phyloP scores from a whole-genome alignment of 2,113 vertebrate genomes.

The Cyanoderma ruficeps region DNA sequence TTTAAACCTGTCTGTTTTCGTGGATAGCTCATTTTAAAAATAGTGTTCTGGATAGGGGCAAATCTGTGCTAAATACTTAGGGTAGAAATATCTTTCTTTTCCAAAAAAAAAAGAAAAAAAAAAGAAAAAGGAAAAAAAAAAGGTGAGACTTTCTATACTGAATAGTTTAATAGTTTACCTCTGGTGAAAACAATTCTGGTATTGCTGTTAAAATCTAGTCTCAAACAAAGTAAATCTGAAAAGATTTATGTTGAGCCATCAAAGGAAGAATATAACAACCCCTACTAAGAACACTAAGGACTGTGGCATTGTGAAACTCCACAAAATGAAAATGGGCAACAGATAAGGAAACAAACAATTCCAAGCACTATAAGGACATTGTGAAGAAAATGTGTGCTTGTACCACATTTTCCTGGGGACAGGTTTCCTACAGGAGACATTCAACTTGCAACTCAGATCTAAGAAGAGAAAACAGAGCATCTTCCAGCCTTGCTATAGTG shows the following conservation, averaged over 20 bases:
- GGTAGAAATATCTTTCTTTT: neutral
- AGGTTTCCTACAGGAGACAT: neutral
- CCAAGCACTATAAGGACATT: neutral
- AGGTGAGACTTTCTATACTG: neutral
- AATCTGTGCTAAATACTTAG: neutral
- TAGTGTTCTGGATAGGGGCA: neutral
- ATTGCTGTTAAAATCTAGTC: neutral
- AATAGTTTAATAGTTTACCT: neutral
- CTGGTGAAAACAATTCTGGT: neutral
- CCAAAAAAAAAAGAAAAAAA: no score
- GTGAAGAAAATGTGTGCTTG: neutral
- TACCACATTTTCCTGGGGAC: neutral
- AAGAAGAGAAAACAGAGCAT: neutral
- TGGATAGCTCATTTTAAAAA: conserved; percentile 31
- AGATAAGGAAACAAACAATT: neutral
- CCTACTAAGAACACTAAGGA: neutral
- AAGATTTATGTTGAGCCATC: neutral
- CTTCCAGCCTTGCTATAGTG: neutral
- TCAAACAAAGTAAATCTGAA: neutral
- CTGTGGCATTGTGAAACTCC: neutral
- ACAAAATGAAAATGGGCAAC: neutral
- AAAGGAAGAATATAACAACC: neutral
- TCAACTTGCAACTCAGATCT: neutral
- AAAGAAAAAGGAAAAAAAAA: no score
- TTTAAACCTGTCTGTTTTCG: conserved; percentile 23